These are phyloP conservation scores for Oxystoma pomonae DNA, from an alignment of 2,888 invertebrate genomes.

Conservation along the genomic window DNA sequence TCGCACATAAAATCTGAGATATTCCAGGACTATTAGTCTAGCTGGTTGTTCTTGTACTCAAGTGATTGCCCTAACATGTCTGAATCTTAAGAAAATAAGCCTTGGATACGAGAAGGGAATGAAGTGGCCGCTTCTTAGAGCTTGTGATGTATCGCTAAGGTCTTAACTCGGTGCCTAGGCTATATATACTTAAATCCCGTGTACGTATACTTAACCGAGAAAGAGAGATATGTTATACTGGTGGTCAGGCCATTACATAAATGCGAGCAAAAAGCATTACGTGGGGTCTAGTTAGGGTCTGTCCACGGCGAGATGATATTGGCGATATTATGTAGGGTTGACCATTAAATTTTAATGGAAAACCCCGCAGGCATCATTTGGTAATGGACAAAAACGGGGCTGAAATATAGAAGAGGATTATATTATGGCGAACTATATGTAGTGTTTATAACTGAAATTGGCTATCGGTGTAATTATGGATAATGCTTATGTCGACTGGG, in stretches of 20 bases:
- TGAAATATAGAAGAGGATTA: no score
- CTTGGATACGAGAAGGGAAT: conserved; percentile 35
- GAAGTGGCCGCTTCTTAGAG: conserved; percentile 24
- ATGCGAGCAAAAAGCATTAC: background rate
- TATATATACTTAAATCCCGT: background rate
- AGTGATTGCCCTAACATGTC: conserved; percentile 8
- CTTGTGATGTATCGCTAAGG: conserved; percentile 24
- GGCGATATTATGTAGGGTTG: background rate
- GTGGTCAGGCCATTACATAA: background rate
- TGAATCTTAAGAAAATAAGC: conserved; percentile 45
- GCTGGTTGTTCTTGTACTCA: no score
- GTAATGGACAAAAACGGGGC: background rate
- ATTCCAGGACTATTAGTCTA: no score
- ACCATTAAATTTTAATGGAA: background rate
- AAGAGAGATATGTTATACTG: background rate
- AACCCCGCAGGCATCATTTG: background rate
- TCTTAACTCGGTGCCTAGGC: background rate
- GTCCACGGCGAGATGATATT: background rate
- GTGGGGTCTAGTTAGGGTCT: background rate
- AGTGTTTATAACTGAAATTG: no score
- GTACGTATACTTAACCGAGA: no score
- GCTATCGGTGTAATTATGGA: no score
- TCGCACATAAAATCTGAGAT: no score
- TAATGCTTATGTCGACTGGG: no score
- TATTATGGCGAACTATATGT: no score